Percentiles rank a stretch among this genome's conserved stretches.
phyloP scores from a whole-genome alignment of 2,113 vertebrate species.

The Aptenodytes forsteri region DNA sequence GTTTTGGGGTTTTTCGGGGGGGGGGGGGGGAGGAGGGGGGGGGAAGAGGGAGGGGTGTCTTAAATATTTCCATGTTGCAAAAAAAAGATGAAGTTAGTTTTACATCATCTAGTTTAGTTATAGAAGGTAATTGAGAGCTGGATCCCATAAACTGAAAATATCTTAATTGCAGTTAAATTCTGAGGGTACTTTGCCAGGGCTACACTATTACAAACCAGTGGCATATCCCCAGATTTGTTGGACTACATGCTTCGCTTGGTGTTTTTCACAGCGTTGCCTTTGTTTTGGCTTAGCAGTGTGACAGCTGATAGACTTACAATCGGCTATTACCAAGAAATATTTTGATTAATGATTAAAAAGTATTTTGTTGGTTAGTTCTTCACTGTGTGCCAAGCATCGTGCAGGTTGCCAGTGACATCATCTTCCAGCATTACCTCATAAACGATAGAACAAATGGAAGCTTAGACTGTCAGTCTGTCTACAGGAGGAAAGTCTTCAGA shows the following conservation, averaged over 20 bases:
- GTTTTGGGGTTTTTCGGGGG: background rate
- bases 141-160: background rate
- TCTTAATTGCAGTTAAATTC: background rate
- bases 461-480: background rate
- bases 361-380: background rate
- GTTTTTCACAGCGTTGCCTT: background rate
- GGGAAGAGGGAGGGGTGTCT: background rate
- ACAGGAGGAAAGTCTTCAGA: background rate
- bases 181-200: background rate
- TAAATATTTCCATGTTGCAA: background rate
- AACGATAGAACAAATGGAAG: background rate
- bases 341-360: background rate
- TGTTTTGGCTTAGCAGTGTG: background rate
- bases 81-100: background rate
- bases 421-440: background rate
- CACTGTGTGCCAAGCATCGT: background rate
- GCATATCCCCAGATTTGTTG: background rate
- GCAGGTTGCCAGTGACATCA: background rate
- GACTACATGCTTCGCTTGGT: rapidly evolving
- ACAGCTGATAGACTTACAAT: background rate
- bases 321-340: background rate
- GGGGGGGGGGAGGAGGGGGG: too few species aligned
- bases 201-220: background rate
- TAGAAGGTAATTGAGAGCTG: background rate
- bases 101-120: background rate